Base-by-base conservation (phyloP, 2,888 invertebrate species). In the Notodonta dromedarius region DNA sequence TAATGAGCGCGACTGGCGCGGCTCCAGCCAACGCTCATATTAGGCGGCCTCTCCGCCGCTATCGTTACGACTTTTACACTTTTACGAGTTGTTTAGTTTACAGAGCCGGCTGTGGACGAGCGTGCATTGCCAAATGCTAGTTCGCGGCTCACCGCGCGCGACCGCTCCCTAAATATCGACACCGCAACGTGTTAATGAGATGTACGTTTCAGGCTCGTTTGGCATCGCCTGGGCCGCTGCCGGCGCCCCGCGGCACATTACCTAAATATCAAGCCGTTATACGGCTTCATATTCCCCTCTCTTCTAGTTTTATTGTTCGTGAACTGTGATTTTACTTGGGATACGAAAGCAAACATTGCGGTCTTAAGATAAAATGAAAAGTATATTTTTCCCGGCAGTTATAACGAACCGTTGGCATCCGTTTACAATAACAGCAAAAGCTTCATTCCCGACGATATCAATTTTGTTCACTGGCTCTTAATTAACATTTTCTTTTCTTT, bases 401-500 rank as follows among this genome's bases (percentile, higher is more conserved):
- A 76, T 69, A 80, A 83, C 75, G 78, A 83, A 84, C 84, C 81
- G 82, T 82, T 82, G 71, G 84, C 82, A 85, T 88, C 86, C 86
- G 83, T 83, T 89, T 86, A 89, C 85, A 92, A 91, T 88, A 87
- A 86, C 81, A 79, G 79, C 82, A 76, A 83, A 79, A 85, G 82
- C 84, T 84, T 83, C 84, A 86, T 88, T 88, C 85, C 79, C 85
- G 79, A 85, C 86, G 86, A 89, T 90, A 93, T 93, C 90, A 89
- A 88, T 91, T 90, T 90, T 88, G 85, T 85, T 89, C 92, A 90
- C 88, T 89, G 87, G 84, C 87, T 92, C 87, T 93, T 93, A 93
- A 93, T 93, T 93, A 93, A 93, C 90, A 89, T 91, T 91, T 90
- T 89, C 90, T 90, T 92, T 93, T 93, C 91, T 92, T 91, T 91